Conservation (phyloP, 2,113 vertebrate species). For the Arenaria interpres region DNA sequence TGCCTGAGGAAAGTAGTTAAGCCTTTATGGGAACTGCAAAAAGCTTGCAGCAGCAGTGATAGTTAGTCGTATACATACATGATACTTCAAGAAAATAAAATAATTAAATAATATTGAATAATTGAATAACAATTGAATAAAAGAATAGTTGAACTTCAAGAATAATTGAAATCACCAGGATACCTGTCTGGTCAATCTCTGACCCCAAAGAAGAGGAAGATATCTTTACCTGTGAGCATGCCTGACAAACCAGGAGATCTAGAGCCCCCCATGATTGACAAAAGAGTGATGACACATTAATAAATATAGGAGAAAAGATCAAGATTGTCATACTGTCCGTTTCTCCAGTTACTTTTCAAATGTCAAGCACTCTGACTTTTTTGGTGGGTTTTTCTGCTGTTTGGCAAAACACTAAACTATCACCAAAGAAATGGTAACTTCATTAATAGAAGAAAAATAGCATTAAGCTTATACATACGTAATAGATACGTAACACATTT, state of each 20-base stretch:
- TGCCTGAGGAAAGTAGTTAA: not conserved
- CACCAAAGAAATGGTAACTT: not conserved
- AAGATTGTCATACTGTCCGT: not conserved
- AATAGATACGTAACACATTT: not conserved
- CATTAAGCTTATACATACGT: not conserved
- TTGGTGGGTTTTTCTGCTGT: not conserved
- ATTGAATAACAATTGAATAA: too few relatives aligned
- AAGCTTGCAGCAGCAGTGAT: accelerated
- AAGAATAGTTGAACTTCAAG: too few relatives aligned
- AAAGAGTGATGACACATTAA: not conserved
- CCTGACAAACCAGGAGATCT: not conserved
- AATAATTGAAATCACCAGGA: not conserved
- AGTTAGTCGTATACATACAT: accelerated
- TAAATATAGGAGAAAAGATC: not conserved
- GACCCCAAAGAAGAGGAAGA: not conserved
- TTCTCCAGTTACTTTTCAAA: not conserved
- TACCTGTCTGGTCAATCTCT: not conserved
- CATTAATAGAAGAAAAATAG: not conserved
- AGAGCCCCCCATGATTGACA: not conserved
- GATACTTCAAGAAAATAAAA: not conserved
- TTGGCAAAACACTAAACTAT: not conserved
- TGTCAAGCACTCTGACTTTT: accelerated
- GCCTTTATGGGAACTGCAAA: not conserved
- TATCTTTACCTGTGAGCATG: not conserved
- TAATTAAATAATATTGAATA: too few relatives aligned